A percentile compares a stretch with the other conserved stretches of the same genome.
phyloP scores from a whole-genome alignment of 2,113 vertebrate species.

The Malaclemys terrapin region DNA sequence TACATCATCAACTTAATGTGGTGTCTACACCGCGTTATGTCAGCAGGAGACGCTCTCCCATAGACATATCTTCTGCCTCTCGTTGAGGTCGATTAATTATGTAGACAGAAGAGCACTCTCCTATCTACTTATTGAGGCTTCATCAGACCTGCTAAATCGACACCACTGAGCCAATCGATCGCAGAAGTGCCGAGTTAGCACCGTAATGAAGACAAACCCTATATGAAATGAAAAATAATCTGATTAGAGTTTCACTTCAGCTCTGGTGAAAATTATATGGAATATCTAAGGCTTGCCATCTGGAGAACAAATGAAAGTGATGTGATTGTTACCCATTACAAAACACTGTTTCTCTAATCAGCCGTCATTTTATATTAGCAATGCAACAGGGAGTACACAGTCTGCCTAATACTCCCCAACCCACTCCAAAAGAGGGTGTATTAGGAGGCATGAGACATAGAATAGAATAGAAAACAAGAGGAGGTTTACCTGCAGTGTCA shows the following conservation, averaged over 20 bases:
- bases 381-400: neutral
- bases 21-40: too few relatives aligned
- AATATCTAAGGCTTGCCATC: neutral
- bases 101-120: too few relatives aligned
- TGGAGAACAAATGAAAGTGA: neutral
- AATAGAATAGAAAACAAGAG: neutral
- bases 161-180: too few relatives aligned
- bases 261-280: neutral
- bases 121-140: too few relatives aligned
- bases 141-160: too few relatives aligned
- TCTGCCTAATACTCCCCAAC: neutral
- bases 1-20: too few relatives aligned
- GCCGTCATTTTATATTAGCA: neutral
- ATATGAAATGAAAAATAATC: neutral
- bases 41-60: too few relatives aligned
- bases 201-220: too few relatives aligned
- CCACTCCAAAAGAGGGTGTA: neutral
- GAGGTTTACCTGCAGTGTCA: constrained; percentile 89
- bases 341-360: neutral
- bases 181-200: too few relatives aligned
- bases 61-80: too few relatives aligned
- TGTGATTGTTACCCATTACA: neutral
- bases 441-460: rapidly evolving
- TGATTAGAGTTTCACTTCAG: neutral
- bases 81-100: too few relatives aligned